Evolutionary conservation across 2,888 invertebrate genomes (phyloP), one percentile per base, ranked within the genome.

Genomic region (Oxytorus armatus): DNA sequence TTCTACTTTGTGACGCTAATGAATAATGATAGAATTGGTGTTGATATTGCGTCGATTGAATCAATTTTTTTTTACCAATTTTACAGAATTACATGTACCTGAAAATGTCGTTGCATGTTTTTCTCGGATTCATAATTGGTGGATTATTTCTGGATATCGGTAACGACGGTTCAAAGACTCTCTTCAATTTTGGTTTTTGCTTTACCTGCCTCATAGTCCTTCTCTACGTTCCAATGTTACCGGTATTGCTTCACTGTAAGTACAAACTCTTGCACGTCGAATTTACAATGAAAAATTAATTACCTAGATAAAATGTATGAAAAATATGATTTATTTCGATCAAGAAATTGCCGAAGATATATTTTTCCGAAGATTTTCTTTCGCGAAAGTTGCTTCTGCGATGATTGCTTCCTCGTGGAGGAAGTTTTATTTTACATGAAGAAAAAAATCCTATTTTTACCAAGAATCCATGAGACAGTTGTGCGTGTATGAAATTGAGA

Each of bases 141-240:
- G 93, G 94, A 2, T 89, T 97, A 63, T 97, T 96, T 89, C 93
- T 94, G 44, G 93, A 94, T 74, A 96, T 96, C 92, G 97, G 97
- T 10, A 94, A 95, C 85, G 96, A 97, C 85, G 97, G 95, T 0
- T 96, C 96, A 0, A 96, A 96, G 89, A 96, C 96, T 0, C 92
- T 97, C 25, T 97, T 96, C 90, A 97, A 97, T 92, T 97, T 96
- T 88, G 97, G 97, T 8, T 97, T 96, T 89, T 96, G 96, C 86
- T 97, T 96, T 88, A 95, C 96, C 0, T 96, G 96, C 79, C 93
- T 96, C 16, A 96, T 97, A 80, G 95, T 95, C 29, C 96, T 96
- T 92, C 93, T 97, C 87, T 97, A 96, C 89, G 93, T 96, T 66
- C 96, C 97, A 0, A 95, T 97, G 95, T 94, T 97, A 94, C 97